Base-by-base conservation (phyloP, 2,888 invertebrate species). In the Sarcophaga caerulescens region DNA sequence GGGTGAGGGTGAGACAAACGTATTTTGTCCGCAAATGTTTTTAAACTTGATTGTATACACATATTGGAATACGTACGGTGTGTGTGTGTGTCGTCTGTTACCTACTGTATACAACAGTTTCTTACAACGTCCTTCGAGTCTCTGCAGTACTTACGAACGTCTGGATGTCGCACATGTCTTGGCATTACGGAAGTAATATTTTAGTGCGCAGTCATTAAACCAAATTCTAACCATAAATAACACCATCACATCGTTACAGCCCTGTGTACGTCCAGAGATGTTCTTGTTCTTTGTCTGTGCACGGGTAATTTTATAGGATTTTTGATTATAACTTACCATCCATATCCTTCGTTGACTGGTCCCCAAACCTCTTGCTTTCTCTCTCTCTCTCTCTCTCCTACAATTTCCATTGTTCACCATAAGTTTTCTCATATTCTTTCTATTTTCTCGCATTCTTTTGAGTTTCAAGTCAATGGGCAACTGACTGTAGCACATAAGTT, bases 161-260 rank as follows among this genome's bases (percentile, higher is more conserved):
- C 77, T 87, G 73, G 52, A 60, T 73, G 85, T 81, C 83, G 77
- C 73, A 79, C 81, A 83, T 87, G 73, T 85, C 77, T 82, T 87
- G 81, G 85, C 87, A 82, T 85, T 88, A 84, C 88, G 87, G 82
- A 84, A 86, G 89, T 87, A 86, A 84, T 87, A 88, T 86, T 89
- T 88, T 86, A 87, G 79, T 87, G 83, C 85, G 87, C 84, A 89
- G 91, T 91, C 92, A 91, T 91, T 91, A 92, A 91, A 91, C 89
- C 91, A 91, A 91, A 90, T 90, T 89, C 88, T 70, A 88, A 87
- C 88, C 90, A 92, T 91, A 91, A 91, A 92, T 91, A 90, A 89
- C 88, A 88, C 81, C 80, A 87, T 80, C 85, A 88, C 89, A 70
- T 81, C 63, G 81, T 81, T 76, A 76, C 75, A 62, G 87, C 88